Evolutionary conservation across 2,888 invertebrate genomes (phyloP), one percentile per base, ranked within the genome.

Genomic region (Auanema freiburgensis): DNA sequence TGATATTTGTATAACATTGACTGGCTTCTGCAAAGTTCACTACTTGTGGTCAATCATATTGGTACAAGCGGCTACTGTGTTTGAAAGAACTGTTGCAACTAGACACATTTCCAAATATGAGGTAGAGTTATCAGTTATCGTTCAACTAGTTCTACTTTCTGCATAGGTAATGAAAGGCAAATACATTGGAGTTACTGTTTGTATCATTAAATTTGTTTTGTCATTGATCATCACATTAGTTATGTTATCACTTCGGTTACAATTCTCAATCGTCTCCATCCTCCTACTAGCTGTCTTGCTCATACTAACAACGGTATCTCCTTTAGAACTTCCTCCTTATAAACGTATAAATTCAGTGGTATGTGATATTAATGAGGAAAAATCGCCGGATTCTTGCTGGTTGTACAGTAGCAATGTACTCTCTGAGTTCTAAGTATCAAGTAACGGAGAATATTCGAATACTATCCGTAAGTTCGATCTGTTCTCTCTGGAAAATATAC

Each of bases 401-500:
- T 10, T 53, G 50, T 12, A 50, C 60, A 12, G 23, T 55, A n/a
- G 51, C 40, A 18, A 54, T 60, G 25, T 60, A 60, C 40, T 50
- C 60, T 1, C 33, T 60, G 12, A 60, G 60, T 25, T 53, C 60
- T 8, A 60, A 60, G 33, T 60, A 60, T 46, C 60, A 60, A 33
- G 60, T 60, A 1, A 60, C 60, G 11, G 60, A 60, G 44, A 60
- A 60, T 18, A 54, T 60, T 16, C 42, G 60, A 1, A 60, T 60
- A 46, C 33, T 60, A 8, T 33, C 53, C 24, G 60, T 60, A 6
- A 18, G 59, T 21, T 5, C 6, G 8, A 18, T 18, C 46, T 5
- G 46, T 5, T 46, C 46, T 18, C 8, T 46, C 16, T 18, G 8
- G 5, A 46, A 46, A 3, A 5, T 18, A 46, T 46, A 43, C 12